A percentile compares a stretch with the other conserved stretches of the same genome.
Evolutionary conservation across 2,888 invertebrate genomes (phyloP).

Genomic region (Hirtodrosophila confusa): DNA sequence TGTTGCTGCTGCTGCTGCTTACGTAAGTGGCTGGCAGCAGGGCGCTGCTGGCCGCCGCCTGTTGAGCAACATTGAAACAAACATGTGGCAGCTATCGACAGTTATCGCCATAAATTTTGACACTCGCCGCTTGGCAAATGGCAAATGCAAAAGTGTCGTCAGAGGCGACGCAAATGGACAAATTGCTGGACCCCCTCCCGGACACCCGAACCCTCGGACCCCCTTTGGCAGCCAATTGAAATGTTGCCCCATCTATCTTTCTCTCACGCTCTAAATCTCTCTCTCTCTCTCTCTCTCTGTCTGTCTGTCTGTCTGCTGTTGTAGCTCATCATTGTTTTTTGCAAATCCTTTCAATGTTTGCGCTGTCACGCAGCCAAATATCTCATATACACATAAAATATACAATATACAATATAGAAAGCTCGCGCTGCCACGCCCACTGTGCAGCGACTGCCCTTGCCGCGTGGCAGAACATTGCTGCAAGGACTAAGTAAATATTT

Average conservation of each 20-base stretch:
- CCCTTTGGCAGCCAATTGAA: slow-evolving; percentile 50
- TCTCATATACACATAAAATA: no score
- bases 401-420: no score
- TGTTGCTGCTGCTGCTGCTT: slow-evolving; percentile 46
- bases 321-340: slow-evolving; percentile 51
- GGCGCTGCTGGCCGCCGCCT: slow-evolving; percentile 54
- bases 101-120: slow-evolving; percentile 81
- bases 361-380: slow-evolving; percentile 80
- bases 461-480: slow-evolving; percentile 10
- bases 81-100: slow-evolving; percentile 73
- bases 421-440: slow-evolving; percentile 18
- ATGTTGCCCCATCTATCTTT: slow-evolving; percentile 21
- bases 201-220: not conserved
- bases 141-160: slow-evolving; percentile 76
- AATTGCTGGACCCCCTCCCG: slow-evolving; percentile 49
- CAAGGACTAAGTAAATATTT: slow-evolving; percentile 75
- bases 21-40: slow-evolving; percentile 65
- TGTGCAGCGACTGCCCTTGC: slow-evolving; percentile 9
- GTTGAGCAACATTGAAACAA: slow-evolving; percentile 68
- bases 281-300: not conserved
- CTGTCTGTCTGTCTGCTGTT: not conserved
- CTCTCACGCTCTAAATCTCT: slow-evolving; percentile 4
- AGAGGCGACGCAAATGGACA: slow-evolving; percentile 67
- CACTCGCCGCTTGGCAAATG: slow-evolving; percentile 54
- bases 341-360: slow-evolving; percentile 84